Base-by-base conservation (phyloP, 2,113 vertebrate species). In the Fukomys damarensis region DNA sequence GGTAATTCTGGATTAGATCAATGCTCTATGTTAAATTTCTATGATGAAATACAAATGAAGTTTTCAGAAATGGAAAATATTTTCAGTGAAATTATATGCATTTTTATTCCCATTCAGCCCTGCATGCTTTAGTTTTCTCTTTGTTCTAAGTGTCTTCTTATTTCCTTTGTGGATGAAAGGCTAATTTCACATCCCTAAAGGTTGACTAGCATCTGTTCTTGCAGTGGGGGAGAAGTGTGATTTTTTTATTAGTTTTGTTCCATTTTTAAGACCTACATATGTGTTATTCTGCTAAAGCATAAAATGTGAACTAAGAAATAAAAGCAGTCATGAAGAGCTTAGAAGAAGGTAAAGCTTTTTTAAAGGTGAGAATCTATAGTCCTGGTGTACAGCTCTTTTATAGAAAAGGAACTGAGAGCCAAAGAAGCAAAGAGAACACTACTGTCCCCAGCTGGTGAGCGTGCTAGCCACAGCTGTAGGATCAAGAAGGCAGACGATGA, bases 381-480 rank as follows among this genome's bases (percentile, higher is more conserved):
- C 26, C 43, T 56, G 3, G 32, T 52, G 12, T 24, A 46, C 7
- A 54, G 1, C 10, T 24, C 70, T 74, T 32, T 32, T 82, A 13
- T 13, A 43, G 17, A 54, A 88, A 16, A 20, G 35, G 17, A 87
- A 43, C 17, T 3, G 61, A 61, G 22, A 24, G 3, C 12, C 28
- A 43, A n/a, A 79, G 49, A 76, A 52, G 4, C 0, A 19, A 16
- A 46, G 24, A 28, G 43, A 9, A 30, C 38, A 38, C 28, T 8
- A 19, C 46, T 20, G 41, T 26, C 7, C 30, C 17, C 38, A 35
- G 43, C 11, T 9, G 1, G 11, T 63, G 2, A 26, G 17, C 30
- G 11, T 58, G 52, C 14, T 1, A 32, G 58, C 14, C 20, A 20
- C 3, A 6, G 5, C 24, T 38, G 5, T 26, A 4, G 1, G 35